Conservation (phyloP, 1,140 invertebrate species). For the Eurosta solidaginis region DNA sequence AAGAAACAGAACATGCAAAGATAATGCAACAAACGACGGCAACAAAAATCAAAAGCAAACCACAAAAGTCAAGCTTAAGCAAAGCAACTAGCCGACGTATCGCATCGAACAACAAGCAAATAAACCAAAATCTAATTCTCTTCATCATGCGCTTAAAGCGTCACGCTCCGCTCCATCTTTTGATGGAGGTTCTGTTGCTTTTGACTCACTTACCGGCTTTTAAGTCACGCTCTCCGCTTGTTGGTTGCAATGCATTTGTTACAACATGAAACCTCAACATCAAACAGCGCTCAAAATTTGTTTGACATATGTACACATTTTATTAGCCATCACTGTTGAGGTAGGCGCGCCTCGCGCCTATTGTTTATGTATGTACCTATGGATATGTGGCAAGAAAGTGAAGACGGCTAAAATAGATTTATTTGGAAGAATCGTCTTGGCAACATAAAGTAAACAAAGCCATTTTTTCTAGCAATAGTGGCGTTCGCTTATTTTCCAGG, state of each 20-base stretch:
- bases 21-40: background rate
- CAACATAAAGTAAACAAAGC: no score
- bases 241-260: background rate
- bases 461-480: no score
- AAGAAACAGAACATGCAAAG: background rate
- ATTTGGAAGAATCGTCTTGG: no score
- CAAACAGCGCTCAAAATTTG: background rate
- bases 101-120: no score
- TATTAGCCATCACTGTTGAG: background rate
- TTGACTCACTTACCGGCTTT: background rate
- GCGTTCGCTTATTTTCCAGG: no score
- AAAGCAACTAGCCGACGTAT: background rate
- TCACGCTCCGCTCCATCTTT: no score
- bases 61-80: background rate
- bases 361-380: no score
- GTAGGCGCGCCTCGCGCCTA: background rate
- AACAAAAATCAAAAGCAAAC: background rate
- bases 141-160: no score
- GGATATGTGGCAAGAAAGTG: no score
- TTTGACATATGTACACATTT: background rate
- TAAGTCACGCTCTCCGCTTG: background rate
- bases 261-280: background rate
- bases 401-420: no score
- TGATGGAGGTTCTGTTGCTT: no score
- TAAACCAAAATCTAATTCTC: no score